Percentiles rank a stretch among this genome's conserved stretches.
Conservation (phyloP, 1,140 invertebrate genomes). For the Pseudomyrmex concolor region DNA sequence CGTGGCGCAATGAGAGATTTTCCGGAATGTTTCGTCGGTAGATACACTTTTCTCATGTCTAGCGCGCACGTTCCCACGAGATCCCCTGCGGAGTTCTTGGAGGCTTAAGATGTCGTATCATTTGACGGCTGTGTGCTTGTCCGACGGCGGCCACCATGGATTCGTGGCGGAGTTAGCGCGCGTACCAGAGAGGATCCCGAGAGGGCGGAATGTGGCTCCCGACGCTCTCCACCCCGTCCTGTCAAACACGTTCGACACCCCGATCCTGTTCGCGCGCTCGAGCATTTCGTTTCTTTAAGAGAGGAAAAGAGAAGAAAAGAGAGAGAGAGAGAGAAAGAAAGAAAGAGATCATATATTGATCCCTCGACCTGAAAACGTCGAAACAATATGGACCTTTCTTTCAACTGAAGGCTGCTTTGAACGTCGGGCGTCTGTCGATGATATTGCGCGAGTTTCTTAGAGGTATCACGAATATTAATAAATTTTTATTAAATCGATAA, state of each 20-base stretch:
- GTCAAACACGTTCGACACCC: conserved; percentile 74
- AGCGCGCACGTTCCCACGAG: conserved; percentile 63
- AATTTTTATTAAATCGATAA: not conserved
- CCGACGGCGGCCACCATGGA: conserved; percentile 47
- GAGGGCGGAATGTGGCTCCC: conserved; percentile 69
- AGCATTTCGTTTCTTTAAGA: conserved; percentile 39
- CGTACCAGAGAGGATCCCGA: conserved; percentile 60
- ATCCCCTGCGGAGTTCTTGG: conserved; percentile 70
- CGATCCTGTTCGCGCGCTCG: conserved; percentile 46
- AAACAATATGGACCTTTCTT: conserved; percentile 57
- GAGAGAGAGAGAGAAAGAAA: no score
- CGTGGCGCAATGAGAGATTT: conserved; percentile 46
- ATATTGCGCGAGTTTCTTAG: not conserved
- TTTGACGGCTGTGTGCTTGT: conserved; percentile 65
- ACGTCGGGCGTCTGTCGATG: not conserved
- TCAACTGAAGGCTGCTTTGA: not conserved
- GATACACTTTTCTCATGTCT: conserved; percentile 58
- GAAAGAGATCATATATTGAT: conserved; percentile 61
- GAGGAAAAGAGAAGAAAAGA: not conserved
- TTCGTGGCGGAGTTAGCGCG: conserved; percentile 65
- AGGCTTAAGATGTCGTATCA: conserved; percentile 70
- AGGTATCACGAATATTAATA: not conserved
- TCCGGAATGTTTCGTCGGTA: conserved; percentile 24
- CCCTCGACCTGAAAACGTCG: conserved; percentile 55
- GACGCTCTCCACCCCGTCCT: conserved; percentile 69